Conservation (phyloP, 2,113 vertebrate species). For the Mobula birostris region DNA sequence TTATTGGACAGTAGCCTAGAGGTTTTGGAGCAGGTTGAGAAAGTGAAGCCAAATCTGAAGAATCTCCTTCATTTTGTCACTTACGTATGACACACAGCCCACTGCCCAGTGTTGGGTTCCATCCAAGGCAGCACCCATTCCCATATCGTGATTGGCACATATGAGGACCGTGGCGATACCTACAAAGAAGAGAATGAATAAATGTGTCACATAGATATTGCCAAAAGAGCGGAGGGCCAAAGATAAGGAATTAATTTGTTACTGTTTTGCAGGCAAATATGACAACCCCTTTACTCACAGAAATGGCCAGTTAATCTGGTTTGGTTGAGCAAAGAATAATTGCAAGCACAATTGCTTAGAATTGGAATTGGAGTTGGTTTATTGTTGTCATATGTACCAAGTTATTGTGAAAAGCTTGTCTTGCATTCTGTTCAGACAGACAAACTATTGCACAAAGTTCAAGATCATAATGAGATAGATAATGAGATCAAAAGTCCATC, state of each 20-base stretch:
- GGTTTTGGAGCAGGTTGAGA: neutral
- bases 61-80: conserved; percentile 41
- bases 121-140: conserved; percentile 65
- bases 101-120: conserved; percentile 56
- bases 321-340: neutral
- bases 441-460: too few species aligned
- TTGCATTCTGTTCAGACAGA: too few species aligned
- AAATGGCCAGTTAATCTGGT: neutral
- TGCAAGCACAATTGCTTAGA: neutral
- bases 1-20: neutral
- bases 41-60: neutral
- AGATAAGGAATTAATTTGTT: neutral
- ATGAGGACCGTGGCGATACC: conserved; percentile 62
- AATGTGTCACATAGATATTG: neutral
- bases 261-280: neutral
- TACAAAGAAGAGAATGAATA: conserved; percentile 42
- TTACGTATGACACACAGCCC: conserved; percentile 67
- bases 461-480: too few species aligned
- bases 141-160: conserved; percentile 60
- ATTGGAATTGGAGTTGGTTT: too few species aligned
- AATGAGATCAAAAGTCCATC: too few species aligned
- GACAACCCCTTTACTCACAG: neutral
- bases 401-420: too few species aligned
- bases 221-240: neutral
- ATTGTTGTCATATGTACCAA: too few species aligned